These are phyloP conservation scores for Periophthalmus magnuspinnatus DNA, from an alignment of 2,797 vertebrate genomes.

Conservation along the genomic window DNA sequence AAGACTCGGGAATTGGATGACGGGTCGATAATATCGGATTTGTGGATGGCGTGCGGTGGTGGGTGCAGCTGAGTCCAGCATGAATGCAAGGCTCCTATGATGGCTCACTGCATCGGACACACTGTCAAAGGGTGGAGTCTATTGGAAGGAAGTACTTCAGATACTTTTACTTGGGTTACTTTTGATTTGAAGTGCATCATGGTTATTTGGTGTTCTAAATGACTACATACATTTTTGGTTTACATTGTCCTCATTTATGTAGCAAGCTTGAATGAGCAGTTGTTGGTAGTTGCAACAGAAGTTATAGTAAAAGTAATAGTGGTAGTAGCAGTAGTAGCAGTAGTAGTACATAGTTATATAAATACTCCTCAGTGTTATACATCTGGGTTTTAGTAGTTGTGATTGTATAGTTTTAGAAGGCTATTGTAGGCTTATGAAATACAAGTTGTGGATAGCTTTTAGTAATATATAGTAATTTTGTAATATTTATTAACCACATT, in stretches of 20 bases:
- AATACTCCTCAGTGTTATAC: too few relatives aligned
- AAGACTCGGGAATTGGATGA: constrained; percentile 75
- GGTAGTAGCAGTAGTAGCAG: neutral
- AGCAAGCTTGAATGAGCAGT: too few relatives aligned
- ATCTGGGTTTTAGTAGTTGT: too few relatives aligned
- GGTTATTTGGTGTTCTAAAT: neutral
- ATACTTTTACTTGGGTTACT: neutral
- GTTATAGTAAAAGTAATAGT: neutral
- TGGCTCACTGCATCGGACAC: constrained; percentile 58
- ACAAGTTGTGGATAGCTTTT: too few relatives aligned
- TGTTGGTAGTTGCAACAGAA: neutral
- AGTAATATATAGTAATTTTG: neutral
- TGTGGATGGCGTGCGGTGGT: constrained; percentile 67
- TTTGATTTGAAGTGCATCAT: neutral
- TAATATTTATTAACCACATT: neutral
- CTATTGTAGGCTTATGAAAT: too few relatives aligned
- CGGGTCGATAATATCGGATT: constrained; percentile 76
- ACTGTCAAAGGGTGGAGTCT: constrained; percentile 52
- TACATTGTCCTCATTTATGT: neutral
- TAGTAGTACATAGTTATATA: too few relatives aligned
- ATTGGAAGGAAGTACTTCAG: constrained; percentile 19
- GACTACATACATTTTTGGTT: neutral
- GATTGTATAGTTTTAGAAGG: too few relatives aligned
- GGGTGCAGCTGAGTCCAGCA: constrained; percentile 69
- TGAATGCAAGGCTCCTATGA: constrained; percentile 71